These are phyloP conservation scores for Belgica antarctica DNA, from an alignment of 2,888 invertebrate genomes.

Conservation along the genomic window DNA sequence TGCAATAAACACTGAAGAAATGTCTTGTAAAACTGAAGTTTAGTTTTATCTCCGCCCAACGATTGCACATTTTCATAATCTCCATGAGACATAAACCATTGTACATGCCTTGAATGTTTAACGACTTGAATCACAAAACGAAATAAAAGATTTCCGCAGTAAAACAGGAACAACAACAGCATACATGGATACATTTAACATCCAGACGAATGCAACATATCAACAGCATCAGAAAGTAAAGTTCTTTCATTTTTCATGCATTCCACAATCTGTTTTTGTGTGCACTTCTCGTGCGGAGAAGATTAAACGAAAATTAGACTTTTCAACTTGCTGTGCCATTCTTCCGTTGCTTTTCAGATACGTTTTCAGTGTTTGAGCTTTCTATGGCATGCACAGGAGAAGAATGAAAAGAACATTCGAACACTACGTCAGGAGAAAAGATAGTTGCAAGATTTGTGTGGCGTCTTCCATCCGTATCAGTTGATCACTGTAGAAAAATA, in stretches of 20 bases:
- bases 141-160: constrained; percentile 38
- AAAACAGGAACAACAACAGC: neutral
- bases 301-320: constrained; percentile 29
- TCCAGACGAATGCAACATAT: neutral
- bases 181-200: neutral
- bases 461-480: constrained; percentile 4
- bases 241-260: neutral
- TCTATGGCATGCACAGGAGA: too few relatives aligned
- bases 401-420: neutral
- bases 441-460: neutral
- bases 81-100: constrained; percentile 22
- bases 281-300: neutral
- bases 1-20: neutral
- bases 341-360: neutral
- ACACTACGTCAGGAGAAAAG: neutral
- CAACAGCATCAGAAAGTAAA: neutral
- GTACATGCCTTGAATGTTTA: constrained; percentile 20
- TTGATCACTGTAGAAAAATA: neutral
- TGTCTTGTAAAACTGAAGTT: neutral
- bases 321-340: neutral
- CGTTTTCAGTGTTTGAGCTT: too few relatives aligned
- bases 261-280: neutral
- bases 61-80: constrained; percentile 32
- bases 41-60: neutral
- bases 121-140: constrained; percentile 14